Conservation (phyloP, 1,140 invertebrate species). For the Anoplophora glabripennis region DNA sequence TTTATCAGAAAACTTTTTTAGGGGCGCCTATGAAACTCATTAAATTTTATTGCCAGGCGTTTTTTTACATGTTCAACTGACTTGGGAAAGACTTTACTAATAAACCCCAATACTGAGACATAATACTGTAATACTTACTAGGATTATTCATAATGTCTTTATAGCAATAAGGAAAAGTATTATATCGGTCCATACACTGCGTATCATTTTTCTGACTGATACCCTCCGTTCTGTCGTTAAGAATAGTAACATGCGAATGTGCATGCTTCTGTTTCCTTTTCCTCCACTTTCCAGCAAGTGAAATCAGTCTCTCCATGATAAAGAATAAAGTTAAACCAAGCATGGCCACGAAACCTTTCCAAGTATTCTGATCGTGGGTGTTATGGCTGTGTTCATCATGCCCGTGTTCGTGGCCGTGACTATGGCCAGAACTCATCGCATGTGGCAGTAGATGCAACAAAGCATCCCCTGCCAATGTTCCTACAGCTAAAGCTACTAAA, state of each 20-base stretch:
- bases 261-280: conserved; percentile 61
- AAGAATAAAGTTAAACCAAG: conserved; percentile 84
- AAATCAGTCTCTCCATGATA: conserved; percentile 78
- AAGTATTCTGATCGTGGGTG: conserved; percentile 66
- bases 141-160: conserved; percentile 58
- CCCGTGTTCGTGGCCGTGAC: conserved; percentile 44
- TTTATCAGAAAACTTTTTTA: no score
- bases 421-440: conserved; percentile 55
- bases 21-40: no score
- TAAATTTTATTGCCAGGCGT: no score
- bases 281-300: conserved; percentile 75
- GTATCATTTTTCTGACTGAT: conserved; percentile 54
- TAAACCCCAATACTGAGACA: no score
- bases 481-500: conserved; percentile 87
- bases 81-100: no score
- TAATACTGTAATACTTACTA: conserved; percentile 41
- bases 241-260: conserved; percentile 36
- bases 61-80: no score
- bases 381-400: conserved; percentile 35
- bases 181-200: conserved; percentile 80
- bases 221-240: conserved; percentile 28
- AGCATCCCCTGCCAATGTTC: conserved; percentile 85
- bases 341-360: conserved; percentile 79
- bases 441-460: conserved; percentile 90
- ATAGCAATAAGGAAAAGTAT: conserved; percentile 80